Evolutionary conservation across 2,888 invertebrate species (phyloP), one percentile per base, ranked within the genome.

Genomic region (Globia sparganii): DNA sequence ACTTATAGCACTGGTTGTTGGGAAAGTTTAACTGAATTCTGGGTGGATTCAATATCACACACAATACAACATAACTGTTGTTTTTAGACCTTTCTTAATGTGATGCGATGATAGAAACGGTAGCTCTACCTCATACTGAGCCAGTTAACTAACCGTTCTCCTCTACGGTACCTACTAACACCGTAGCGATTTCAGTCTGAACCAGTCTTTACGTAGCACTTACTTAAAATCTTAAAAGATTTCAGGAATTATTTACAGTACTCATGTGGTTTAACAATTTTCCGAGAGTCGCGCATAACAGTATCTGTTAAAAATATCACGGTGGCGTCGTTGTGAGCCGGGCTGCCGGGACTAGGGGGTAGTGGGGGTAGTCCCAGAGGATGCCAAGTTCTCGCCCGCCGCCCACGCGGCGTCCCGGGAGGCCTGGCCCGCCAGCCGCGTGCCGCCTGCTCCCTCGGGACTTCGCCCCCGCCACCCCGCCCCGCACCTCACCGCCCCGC

Each of bases 401-500:
- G 94, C 95, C 95, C 95, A 93, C 96, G 92, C 93, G 89, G 89
- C 88, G 89, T 95, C 96, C 94, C 96, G 34, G 58, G 95, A 92
- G 96, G 93, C 89, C 93, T 93, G 95, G 95, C 95, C 95, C 95
- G 91, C 93, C 94, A 91, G 94, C 94, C 92, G 92, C 92, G 92
- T 90, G 93, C 94, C 95, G 94, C 96, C 96, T 92, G 95, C 94
- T 95, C 96, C 93, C 96, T 13, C 25, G 95, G 93, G 96, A 94
- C 90, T 89, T 88, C 87, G 89, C 87, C 88, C 87, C 90, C 85
- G 87, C 87, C 81, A 83, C 81, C 86, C 86, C 86, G 87, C 88
- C 89, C 89, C 90, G 87, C 88, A 72, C 86, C 84, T 70, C 75
- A 75, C 86, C 86, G 76, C 77, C 87, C 81, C 86, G 88, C 81